Evolutionary conservation across 1,140 invertebrate species (phyloP), one percentile per base, ranked within the genome.

Genomic region (Drosophila arawakana): DNA sequence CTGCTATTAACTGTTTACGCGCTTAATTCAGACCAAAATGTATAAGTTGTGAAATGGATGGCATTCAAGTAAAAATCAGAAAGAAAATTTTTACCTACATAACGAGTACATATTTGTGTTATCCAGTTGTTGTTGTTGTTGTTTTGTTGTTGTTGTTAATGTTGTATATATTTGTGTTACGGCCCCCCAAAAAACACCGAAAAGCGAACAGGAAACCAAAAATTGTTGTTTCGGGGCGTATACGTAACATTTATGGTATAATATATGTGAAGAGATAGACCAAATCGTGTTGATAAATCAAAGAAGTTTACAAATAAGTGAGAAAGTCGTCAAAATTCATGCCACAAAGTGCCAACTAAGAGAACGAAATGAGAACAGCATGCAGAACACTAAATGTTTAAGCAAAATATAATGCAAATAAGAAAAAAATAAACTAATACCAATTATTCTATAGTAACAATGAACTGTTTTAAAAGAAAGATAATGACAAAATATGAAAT

Each of bases 1-100:
- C 18, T 39, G 9, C 13, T 47, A 11, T 43, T 30, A 73, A 80
- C 81, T 78, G n/a, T 85, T 85, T 81, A 71, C 74, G 80, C 80
- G 74, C 73, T 66, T 58, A n/a, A 43, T 43, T 43, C n/a, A n/a
- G 41, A 43, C n/a, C 9, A 43, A 43, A n/a, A 43, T 43, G 41
- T 0, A 43, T 13, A 43, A n/a, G 13, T 43, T 43, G 41, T 43
- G 13, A 43, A 43, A 66, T 77, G 54, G 59, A 71, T 47, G 61
- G 73, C 41, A 43, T 43, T 43, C 41, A 7, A 43, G 3, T 43
- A 43, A 6, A 62, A 61, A 59, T 79, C 41, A 73, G 21, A 80
- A 73, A 76, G 69, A 30, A 30, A 30, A 30, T 30, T 73, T 88
- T 84, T 86, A 86, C 82, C 82, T 86, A 86, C 82, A 84, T 85